Conservation (phyloP, 2,113 vertebrate genomes). For the Malaclemys terrapin region DNA sequence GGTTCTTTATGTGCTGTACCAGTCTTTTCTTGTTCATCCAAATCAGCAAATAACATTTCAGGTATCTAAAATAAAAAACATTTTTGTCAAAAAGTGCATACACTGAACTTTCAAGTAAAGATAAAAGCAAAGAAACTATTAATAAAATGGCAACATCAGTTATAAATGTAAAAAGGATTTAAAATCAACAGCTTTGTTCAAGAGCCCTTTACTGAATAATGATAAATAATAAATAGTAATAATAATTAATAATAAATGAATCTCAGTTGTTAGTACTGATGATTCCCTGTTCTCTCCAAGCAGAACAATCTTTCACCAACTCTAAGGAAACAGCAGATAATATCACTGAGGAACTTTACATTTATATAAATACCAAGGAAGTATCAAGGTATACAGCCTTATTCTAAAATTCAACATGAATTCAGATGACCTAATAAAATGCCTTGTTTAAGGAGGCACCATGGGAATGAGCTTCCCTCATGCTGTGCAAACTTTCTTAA, state of each 20-base stretch:
- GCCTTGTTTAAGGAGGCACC: neutral
- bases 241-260: neutral
- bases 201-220: neutral
- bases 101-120: neutral
- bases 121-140: neutral
- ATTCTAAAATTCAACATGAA: neutral
- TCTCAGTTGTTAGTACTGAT: neutral
- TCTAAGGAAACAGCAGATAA: neutral
- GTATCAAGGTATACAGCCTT: neutral
- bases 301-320: neutral
- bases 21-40: conserved; percentile 74
- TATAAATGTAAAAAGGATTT: neutral
- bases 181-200: neutral
- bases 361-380: neutral
- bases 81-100: neutral
- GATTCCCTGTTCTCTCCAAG: neutral
- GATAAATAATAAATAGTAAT: neutral
- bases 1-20: conserved; percentile 60
- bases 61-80: conserved; percentile 86
- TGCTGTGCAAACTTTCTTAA: neutral
- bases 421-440: neutral
- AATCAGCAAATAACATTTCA: conserved; percentile 89
- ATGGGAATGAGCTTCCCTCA: neutral
- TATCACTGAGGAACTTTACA: neutral
- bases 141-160: neutral